A percentile compares a stretch with the other conserved stretches of the same genome.
Evolutionary conservation across 2,797 vertebrate genomes (phyloP).

Genomic region (Xenops minutus): DNA sequence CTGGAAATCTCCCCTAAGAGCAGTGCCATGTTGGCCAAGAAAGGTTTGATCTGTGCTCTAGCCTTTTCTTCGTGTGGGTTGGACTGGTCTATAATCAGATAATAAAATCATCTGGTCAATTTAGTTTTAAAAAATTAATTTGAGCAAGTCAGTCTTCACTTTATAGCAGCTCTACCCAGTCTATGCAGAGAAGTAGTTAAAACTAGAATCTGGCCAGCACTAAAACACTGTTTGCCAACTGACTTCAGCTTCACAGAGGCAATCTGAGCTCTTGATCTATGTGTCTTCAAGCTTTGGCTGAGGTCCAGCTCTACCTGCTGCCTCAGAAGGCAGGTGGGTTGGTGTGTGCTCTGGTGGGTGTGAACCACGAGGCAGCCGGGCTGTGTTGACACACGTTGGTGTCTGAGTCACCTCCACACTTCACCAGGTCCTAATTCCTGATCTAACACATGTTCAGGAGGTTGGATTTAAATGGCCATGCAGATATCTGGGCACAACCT

Average conservation of each 20-base stretch:
- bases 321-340: background rate
- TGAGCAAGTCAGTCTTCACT: background rate
- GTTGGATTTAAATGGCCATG: accelerated
- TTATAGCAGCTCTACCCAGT: background rate
- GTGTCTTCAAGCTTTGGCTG: background rate
- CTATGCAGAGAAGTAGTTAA: background rate
- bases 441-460: background rate
- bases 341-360: background rate
- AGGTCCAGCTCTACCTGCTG: background rate
- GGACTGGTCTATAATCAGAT: background rate
- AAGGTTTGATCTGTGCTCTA: background rate
- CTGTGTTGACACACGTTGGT: background rate
- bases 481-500: background rate
- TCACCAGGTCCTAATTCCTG: accelerated
- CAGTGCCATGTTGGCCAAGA: background rate
- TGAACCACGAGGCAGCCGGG: background rate
- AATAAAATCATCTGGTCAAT: background rate
- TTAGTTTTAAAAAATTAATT: background rate
- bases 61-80: slow-evolving; percentile 10
- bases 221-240: background rate
- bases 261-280: background rate
- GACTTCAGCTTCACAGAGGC: background rate
- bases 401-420: background rate
- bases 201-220: background rate
- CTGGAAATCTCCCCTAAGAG: slow-evolving; percentile 19